A percentile compares a stretch with the other conserved stretches of the same genome.
Evolutionary conservation across 2,888 invertebrate genomes (phyloP).

Genomic region (Philereme transversata): DNA sequence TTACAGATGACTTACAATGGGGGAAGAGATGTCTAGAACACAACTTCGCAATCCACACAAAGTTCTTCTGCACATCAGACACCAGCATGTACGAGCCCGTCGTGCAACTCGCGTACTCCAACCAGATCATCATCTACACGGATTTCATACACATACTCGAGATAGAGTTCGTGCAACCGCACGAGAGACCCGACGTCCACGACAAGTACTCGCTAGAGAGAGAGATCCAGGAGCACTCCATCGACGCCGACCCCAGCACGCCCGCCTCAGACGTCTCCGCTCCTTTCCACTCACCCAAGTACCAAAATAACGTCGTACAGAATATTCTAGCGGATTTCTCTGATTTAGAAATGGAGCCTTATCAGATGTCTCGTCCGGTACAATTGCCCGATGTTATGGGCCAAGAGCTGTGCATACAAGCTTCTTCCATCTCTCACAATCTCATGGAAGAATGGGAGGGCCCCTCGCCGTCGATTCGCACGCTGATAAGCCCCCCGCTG

Average conservation of each 20-base stretch:
- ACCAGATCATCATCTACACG: constrained; percentile 92
- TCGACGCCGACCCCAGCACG: constrained; percentile 67
- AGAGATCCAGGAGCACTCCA: constrained; percentile 49
- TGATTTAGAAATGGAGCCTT: constrained; percentile 84
- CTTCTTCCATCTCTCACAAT: constrained; percentile 74
- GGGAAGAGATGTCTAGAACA: constrained; percentile 92
- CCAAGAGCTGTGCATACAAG: constrained; percentile 76
- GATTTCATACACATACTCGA: constrained; percentile 93
- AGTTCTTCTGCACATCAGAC: constrained; percentile 94
- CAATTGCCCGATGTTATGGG: constrained; percentile 76
- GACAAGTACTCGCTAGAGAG: constrained; percentile 65
- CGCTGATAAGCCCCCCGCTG: constrained; percentile 76
- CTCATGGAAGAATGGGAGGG: constrained; percentile 82
- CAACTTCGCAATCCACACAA: constrained; percentile 95
- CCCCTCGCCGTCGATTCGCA: constrained; percentile 75
- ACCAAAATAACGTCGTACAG: constrained; percentile 83
- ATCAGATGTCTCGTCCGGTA: constrained; percentile 70
- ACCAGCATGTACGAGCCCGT: constrained; percentile 90
- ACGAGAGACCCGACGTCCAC: constrained; percentile 62
- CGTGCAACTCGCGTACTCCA: constrained; percentile 87
- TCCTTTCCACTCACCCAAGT: constrained; percentile 78
- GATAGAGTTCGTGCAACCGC: constrained; percentile 79
- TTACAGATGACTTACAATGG: constrained; percentile 82
- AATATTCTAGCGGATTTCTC: constrained; percentile 86
- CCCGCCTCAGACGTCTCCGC: constrained; percentile 72